Conservation (phyloP, 2,797 vertebrate species). For the Peromyscus eremicus region DNA sequence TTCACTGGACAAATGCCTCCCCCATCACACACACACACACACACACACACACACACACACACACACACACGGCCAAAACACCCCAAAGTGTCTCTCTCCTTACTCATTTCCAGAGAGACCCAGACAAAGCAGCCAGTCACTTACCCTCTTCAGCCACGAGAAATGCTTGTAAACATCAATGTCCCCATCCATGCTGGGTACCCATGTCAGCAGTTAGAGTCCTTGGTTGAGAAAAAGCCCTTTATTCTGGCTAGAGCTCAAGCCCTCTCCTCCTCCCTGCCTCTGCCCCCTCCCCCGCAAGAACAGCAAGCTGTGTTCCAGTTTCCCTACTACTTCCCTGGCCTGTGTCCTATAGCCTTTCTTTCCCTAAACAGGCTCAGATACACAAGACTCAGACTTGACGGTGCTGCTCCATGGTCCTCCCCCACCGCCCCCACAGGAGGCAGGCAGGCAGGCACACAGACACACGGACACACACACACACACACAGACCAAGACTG, state of each 20-base stretch:
- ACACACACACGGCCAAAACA: background rate
- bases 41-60: background rate
- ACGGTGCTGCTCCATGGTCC: slow-evolving; percentile 77
- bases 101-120: slow-evolving; percentile 72
- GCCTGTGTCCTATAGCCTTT: slow-evolving; percentile 81
- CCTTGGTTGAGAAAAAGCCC: slow-evolving; percentile 84
- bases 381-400: slow-evolving; percentile 79
- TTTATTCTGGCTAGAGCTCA: slow-evolving; percentile 81
- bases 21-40: background rate
- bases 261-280: slow-evolving; percentile 81
- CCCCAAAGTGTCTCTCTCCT: slow-evolving; percentile 47
- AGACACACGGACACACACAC: background rate
- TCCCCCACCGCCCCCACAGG: slow-evolving; percentile 82
- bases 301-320: slow-evolving; percentile 80
- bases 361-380: slow-evolving; percentile 85
- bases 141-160: slow-evolving; percentile 98
- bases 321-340: slow-evolving; percentile 84
- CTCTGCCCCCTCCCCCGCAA: slow-evolving; percentile 78
- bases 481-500: slow-evolving; percentile 86
- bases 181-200: slow-evolving; percentile 96
- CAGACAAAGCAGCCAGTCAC: slow-evolving; percentile 84
- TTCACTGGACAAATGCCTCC: slow-evolving; percentile 71
- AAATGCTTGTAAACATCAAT: slow-evolving; percentile 99
- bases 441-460: background rate
- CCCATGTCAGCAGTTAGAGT: slow-evolving; percentile 93